Evolutionary conservation across 2,113 vertebrate species (phyloP).

Genomic region (Phodopus roborovskii): DNA sequence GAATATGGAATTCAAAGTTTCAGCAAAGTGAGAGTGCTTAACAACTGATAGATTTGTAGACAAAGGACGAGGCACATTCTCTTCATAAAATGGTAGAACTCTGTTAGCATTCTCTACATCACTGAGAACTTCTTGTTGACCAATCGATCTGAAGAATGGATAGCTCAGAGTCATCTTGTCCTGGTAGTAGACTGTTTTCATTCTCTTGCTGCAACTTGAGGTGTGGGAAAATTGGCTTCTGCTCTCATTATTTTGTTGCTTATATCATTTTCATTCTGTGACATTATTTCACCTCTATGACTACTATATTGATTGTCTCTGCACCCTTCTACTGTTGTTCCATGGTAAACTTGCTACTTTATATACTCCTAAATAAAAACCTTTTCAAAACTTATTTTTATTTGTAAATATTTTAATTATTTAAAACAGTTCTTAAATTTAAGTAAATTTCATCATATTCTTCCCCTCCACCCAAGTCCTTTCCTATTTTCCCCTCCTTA

Average conservation of each 20-base stretch:
- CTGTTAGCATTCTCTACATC: neutral
- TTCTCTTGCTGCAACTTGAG: neutral
- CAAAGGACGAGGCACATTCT: neutral
- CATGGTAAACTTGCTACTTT: neutral
- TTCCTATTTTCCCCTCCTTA: neutral
- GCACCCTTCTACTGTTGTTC: neutral
- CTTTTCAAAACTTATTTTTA: neutral
- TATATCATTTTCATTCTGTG: neutral
- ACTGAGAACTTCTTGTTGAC: neutral
- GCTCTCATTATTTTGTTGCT: neutral
- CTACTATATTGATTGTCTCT: neutral
- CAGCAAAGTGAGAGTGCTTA: neutral
- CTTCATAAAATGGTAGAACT: neutral
- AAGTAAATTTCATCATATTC: neutral
- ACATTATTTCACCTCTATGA: neutral
- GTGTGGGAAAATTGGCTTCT: neutral
- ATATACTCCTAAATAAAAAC: neutral
- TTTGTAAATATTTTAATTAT: neutral
- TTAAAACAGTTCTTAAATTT: neutral
- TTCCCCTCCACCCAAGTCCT: neutral
- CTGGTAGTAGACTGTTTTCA: neutral
- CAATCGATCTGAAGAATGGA: neutral
- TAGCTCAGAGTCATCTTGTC: neutral
- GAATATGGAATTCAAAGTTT: neutral
- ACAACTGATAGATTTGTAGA: neutral